Evolutionary conservation across 2,888 invertebrate species (phyloP).

Genomic region (Xestia ashworthii): DNA sequence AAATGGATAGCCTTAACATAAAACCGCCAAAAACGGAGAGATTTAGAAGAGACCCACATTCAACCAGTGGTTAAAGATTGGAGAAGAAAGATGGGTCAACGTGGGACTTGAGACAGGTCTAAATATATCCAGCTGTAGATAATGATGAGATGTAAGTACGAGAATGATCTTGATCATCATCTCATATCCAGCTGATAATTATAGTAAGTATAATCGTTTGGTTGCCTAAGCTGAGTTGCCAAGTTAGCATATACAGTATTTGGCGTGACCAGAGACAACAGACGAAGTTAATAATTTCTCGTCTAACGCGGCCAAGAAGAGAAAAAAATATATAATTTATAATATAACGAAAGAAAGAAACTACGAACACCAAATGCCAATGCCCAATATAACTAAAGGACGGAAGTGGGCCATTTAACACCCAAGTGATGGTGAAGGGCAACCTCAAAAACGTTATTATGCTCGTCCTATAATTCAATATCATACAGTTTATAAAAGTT

Average conservation of each 20-base stretch:
- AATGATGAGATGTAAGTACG: not conserved
- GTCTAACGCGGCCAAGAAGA: not conserved
- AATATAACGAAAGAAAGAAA: not conserved
- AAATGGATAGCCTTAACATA: not conserved
- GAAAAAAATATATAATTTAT: not conserved
- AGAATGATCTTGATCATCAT: not conserved
- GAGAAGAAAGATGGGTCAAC: not conserved
- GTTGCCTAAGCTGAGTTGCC: not conserved
- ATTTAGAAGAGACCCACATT: not conserved
- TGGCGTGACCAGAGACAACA: not conserved
- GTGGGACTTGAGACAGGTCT: not conserved
- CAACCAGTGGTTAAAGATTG: not conserved
- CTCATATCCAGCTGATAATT: too few species aligned
- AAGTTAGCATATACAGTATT: too few species aligned
- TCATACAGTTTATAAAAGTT: not conserved
- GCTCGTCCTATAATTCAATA: conserved; percentile 30
- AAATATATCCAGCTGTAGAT: not conserved
- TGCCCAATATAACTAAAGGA: conserved; percentile 38
- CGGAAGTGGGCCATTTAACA: conserved; percentile 50
- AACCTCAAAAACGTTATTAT: conserved; percentile 16
- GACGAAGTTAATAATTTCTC: not conserved
- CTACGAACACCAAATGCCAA: conserved; percentile 1
- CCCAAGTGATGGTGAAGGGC: conserved; percentile 30
- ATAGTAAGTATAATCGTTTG: not conserved
- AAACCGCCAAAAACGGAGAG: not conserved